A percentile compares a stretch with the other conserved stretches of the same genome.
phyloP scores from a whole-genome alignment of 1,140 invertebrate genomes.

The Cydia fagiglandana region DNA sequence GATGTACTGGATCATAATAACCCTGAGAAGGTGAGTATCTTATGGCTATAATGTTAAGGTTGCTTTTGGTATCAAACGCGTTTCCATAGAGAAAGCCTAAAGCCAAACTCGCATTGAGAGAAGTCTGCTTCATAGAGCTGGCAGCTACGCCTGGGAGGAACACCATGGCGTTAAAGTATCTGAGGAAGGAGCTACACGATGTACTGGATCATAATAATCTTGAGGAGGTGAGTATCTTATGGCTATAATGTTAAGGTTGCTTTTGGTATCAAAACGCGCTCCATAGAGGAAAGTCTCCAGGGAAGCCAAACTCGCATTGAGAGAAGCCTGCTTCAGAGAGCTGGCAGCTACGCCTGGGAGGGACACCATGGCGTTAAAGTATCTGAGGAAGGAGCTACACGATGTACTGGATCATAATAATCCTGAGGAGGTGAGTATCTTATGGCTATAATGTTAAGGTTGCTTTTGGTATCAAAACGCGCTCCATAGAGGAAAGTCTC shows the following conservation, averaged over 20 bases:
- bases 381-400: conserved; percentile 87
- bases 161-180: conserved; percentile 78
- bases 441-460: not conserved
- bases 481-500: conserved; percentile 75
- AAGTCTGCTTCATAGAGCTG: conserved; percentile 89
- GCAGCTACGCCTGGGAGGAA: conserved; percentile 75
- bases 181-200: conserved; percentile 86
- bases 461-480: conserved; percentile 52
- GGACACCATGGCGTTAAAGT: conserved; percentile 77
- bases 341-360: conserved; percentile 77
- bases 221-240: conserved; percentile 70
- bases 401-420: conserved; percentile 86
- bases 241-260: not conserved
- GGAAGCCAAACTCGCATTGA: conserved; percentile 73
- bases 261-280: conserved; percentile 53
- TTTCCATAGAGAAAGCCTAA: conserved; percentile 76
- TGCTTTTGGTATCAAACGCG: conserved; percentile 53
- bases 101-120: conserved; percentile 79
- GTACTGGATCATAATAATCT: conserved; percentile 85
- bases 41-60: too few species aligned
- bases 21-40: too few species aligned
- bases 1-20: conserved; percentile 86
- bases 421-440: conserved; percentile 70
- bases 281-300: conserved; percentile 78
- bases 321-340: conserved; percentile 89